These are phyloP conservation scores for Salmo trutta DNA, from an alignment of 2,797 vertebrate genomes.

Conservation along the genomic window DNA sequence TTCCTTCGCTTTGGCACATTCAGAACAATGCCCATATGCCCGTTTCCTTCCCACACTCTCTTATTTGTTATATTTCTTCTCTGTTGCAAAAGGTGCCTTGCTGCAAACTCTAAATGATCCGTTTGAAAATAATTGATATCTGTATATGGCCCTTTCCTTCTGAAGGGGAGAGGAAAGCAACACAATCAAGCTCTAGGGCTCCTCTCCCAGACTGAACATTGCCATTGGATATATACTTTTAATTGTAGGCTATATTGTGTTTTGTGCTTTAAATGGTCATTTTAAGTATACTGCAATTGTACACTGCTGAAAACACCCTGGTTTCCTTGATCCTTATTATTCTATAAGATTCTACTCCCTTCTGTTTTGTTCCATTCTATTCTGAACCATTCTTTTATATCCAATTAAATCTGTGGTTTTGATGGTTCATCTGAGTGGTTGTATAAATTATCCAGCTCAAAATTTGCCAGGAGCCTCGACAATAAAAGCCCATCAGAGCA, in stretches of 20 bases:
- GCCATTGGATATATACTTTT: constrained; percentile 3
- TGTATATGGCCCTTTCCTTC: constrained; percentile 34
- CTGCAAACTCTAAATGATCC: constrained; percentile 39
- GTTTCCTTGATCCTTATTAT: constrained; percentile 15
- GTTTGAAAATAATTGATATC: constrained; percentile 45
- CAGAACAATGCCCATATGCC: constrained; percentile 34
- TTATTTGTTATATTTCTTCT: constrained; percentile 19
- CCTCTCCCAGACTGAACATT: constrained; percentile 9
- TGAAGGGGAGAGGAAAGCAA: constrained; percentile 25
- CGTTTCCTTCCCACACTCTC: constrained; percentile 26
- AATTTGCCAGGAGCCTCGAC: constrained; percentile 14
- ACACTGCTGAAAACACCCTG: constrained; percentile 3
- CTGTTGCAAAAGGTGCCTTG: constrained; percentile 36
- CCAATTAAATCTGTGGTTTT: constrained; percentile 13
- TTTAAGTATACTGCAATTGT: background rate
- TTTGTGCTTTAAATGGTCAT: constrained; percentile 17
- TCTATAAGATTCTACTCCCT: constrained; percentile 1
- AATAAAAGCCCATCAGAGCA: constrained; percentile 7
- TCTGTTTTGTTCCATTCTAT: constrained; percentile 9
- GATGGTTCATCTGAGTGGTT: constrained; percentile 15
- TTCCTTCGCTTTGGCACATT: constrained; percentile 23
- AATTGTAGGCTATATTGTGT: constrained; percentile 14
- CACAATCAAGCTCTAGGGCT: constrained; percentile 41
- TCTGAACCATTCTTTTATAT: background rate
- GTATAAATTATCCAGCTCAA: constrained; percentile 11